Evolutionary conservation across 2,797 vertebrate species (phyloP).

Genomic region (Pseudopleuronectes americanus): DNA sequence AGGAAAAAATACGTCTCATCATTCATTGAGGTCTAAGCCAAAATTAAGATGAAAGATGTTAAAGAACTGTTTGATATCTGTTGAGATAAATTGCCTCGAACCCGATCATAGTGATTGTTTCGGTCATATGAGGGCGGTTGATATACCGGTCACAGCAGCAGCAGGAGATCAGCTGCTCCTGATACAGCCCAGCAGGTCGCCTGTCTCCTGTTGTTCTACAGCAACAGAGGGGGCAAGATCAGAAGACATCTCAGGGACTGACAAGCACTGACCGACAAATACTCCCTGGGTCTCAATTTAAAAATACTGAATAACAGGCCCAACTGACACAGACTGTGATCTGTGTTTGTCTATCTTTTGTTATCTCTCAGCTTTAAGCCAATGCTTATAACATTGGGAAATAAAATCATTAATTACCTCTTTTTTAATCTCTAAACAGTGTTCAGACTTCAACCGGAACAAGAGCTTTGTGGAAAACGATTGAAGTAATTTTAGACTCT

Average conservation of each 20-base stretch:
- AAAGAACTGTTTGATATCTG: neutral
- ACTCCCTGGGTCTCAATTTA: neutral
- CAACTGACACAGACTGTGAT: neutral
- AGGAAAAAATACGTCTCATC: too few species aligned
- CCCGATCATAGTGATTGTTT: neutral
- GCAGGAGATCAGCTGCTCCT: slow-evolving; percentile 19
- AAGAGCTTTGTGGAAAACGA: neutral
- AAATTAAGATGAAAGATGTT: neutral
- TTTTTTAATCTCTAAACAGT: neutral
- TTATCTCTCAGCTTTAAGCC: neutral
- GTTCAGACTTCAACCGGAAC: slow-evolving; percentile 14
- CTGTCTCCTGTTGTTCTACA: slow-evolving; percentile 21
- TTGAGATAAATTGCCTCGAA: too few species aligned
- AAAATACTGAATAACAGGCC: neutral
- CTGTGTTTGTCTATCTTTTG: neutral
- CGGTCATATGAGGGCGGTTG: slow-evolving; percentile 12
- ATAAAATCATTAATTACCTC: neutral
- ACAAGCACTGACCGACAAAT: neutral
- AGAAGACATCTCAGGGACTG: slow-evolving; percentile 11
- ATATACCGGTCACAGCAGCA: slow-evolving; percentile 5
- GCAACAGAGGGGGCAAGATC: neutral
- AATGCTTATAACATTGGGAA: neutral
- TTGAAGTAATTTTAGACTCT: slow-evolving; percentile 2
- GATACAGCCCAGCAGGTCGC: slow-evolving; percentile 24
- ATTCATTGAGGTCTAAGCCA: too few species aligned